Evolutionary conservation across 1,140 invertebrate genomes (phyloP).

Genomic region (Saccostrea cuccullata): DNA sequence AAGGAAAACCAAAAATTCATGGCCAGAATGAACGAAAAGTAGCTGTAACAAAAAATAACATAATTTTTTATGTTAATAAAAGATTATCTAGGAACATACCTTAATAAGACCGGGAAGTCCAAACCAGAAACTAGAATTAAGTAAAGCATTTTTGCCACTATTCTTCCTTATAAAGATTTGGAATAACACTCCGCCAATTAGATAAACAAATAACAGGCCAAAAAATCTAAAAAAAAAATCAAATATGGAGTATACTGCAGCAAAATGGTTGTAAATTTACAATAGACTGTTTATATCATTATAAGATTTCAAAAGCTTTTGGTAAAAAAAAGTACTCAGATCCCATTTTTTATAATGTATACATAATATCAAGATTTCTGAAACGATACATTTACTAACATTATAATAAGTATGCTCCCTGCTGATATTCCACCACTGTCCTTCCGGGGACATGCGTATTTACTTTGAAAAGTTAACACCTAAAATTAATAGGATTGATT

Average conservation of each 20-base stretch:
- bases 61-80: too few species aligned
- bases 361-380: too few species aligned
- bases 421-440: not conserved
- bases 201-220: not conserved
- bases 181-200: slow-evolving; percentile 37
- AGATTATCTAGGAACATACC: not conserved
- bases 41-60: too few species aligned
- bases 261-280: too few species aligned
- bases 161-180: slow-evolving; percentile 19
- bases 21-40: too few species aligned
- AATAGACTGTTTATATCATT: too few species aligned
- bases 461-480: not conserved
- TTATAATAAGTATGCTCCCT: not conserved
- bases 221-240: slow-evolving; percentile 41
- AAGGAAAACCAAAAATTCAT: too few species aligned
- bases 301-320: too few species aligned
- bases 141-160: slow-evolving; percentile 29
- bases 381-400: not conserved
- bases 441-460: not conserved
- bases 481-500: not conserved
- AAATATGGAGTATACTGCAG: not conserved
- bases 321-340: too few species aligned
- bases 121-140: slow-evolving; percentile 26
- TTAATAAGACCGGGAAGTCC: not conserved
- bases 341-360: too few species aligned